A percentile compares a stretch with the other conserved stretches of the same genome.
Evolutionary conservation across 2,113 vertebrate genomes (phyloP).

Genomic region (Parus major): DNA sequence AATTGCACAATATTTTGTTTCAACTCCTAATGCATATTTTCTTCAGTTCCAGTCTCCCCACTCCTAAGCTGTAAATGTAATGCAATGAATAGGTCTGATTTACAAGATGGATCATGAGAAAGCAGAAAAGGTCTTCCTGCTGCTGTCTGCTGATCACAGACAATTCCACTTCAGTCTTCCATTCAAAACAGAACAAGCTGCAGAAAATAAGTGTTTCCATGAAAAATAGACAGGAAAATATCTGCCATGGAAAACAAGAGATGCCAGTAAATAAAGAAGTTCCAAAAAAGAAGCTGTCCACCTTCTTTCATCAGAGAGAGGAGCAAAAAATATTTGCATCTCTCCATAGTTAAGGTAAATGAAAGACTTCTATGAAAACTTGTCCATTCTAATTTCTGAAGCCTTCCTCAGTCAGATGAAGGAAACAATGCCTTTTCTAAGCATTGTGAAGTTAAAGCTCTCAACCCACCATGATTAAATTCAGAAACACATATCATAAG

Average conservation of each 20-base stretch:
- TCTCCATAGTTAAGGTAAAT: background rate
- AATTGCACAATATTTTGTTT: background rate
- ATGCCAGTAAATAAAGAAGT: background rate
- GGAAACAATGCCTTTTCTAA: background rate
- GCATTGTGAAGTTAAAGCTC: background rate
- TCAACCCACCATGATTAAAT: background rate
- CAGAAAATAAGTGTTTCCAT: background rate
- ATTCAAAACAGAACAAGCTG: background rate
- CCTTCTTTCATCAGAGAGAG: background rate
- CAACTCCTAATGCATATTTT: background rate
- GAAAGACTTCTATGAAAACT: background rate
- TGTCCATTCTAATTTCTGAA: background rate
- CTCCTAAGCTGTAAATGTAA: background rate
- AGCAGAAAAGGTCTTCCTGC: background rate
- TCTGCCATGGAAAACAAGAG: background rate
- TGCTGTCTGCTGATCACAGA: background rate
- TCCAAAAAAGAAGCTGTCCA: background rate
- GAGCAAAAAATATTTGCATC: background rate
- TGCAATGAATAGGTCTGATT: background rate
- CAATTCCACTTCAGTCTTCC: background rate
- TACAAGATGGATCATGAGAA: background rate
- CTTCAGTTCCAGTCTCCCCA: background rate
- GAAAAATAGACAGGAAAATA: background rate
- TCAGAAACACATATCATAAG: background rate
- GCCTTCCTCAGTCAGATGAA: background rate